Conservation (phyloP, 1,140 invertebrate species). For the Lycorma delicatula region DNA sequence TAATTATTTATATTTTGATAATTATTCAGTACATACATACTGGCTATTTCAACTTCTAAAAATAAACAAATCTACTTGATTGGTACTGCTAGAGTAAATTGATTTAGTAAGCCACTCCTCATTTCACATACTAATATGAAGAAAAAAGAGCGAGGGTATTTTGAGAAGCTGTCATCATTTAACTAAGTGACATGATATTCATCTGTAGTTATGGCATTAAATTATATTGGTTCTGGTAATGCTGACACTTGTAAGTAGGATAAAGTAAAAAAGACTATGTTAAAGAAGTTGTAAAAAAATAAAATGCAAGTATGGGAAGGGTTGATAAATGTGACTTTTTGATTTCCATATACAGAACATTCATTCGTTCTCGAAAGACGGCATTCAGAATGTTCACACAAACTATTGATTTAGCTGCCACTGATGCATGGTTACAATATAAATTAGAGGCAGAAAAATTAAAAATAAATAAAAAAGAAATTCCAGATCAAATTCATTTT, state of each 20-base stretch:
- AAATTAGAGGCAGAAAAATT: too few species aligned
- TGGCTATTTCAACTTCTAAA: too few species aligned
- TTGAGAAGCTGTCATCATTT: too few species aligned
- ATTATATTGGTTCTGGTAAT: conserved; percentile 18
- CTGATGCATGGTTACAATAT: conserved; percentile 16
- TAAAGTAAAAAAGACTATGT: conserved; percentile 33
- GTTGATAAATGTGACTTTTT: conserved; percentile 32
- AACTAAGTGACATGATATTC: conserved; percentile 21
- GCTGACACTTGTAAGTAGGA: conserved; percentile 27
- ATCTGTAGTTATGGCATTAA: conserved; percentile 12
- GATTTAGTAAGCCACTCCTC: too few species aligned
- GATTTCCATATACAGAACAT: conserved; percentile 20
- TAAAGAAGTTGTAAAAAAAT: conserved; percentile 31
- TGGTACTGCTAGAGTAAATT: too few species aligned
- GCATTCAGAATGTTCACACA: conserved; percentile 18
- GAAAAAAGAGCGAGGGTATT: too few species aligned
- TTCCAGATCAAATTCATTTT: too few species aligned
- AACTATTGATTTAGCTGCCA: conserved; percentile 15
- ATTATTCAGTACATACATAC: too few species aligned
- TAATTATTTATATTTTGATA: too few species aligned
- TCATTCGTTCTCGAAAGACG: conserved; percentile 19
- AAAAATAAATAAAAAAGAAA: too few species aligned
- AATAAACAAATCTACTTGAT: too few species aligned
- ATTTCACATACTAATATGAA: too few species aligned
- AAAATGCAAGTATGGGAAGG: conserved; percentile 38